phyloP scores from a whole-genome alignment of 2,113 vertebrate genomes.

The Brevimyrus niger region DNA sequence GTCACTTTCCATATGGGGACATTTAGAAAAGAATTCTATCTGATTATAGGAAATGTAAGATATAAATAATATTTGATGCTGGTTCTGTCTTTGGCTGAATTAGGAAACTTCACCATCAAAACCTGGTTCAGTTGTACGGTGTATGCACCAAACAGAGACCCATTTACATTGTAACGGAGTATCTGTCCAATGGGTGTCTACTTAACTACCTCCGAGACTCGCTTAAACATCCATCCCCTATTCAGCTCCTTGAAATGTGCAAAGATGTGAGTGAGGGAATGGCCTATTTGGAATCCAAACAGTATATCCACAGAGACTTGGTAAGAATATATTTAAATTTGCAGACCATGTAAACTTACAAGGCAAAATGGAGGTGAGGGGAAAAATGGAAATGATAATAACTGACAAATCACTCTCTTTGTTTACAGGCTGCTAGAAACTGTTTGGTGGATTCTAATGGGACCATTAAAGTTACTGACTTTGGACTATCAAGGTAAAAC shows the following conservation, averaged over 20 bases:
- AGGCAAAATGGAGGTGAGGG: not conserved
- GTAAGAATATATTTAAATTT: slow-evolving; percentile 47
- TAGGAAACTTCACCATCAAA: slow-evolving; percentile 88
- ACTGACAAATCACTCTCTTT: not conserved
- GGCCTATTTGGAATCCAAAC: slow-evolving; percentile 87
- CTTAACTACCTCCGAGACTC: slow-evolving; percentile 78
- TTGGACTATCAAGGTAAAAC: slow-evolving; percentile 89
- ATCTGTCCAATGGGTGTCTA: slow-evolving; percentile 86
- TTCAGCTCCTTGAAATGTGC: slow-evolving; percentile 90
- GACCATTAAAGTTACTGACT: slow-evolving; percentile 91
- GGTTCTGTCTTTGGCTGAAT: not conserved
- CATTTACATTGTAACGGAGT: slow-evolving; percentile 95
- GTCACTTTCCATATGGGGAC: not conserved
- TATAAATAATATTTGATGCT: not conserved
- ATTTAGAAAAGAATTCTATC: not conserved
- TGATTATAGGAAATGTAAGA: not conserved
- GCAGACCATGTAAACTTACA: not conserved
- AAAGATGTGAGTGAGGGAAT: slow-evolving; percentile 92
- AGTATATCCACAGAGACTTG: slow-evolving; percentile 92
- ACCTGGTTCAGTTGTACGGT: slow-evolving; percentile 90
- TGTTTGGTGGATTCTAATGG: slow-evolving; percentile 87
- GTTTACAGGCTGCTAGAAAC: slow-evolving; percentile 84
- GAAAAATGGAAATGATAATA: not conserved
- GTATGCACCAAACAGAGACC: slow-evolving; percentile 92
- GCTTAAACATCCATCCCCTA: slow-evolving; percentile 62